These are phyloP conservation scores for Columba livia DNA, from an alignment of 2,113 vertebrate genomes.

Conservation along the genomic window DNA sequence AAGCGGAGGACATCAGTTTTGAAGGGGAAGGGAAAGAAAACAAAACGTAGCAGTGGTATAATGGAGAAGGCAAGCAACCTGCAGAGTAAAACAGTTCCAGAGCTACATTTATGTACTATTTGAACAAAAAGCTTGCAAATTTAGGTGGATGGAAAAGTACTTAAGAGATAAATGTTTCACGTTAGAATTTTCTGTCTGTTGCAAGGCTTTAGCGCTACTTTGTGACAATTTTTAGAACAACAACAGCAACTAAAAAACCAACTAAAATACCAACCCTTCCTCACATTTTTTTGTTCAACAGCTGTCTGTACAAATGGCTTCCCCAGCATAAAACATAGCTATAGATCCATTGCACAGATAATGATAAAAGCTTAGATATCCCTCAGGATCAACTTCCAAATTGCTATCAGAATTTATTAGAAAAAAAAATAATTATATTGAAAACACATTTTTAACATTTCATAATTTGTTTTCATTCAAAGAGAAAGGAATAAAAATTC, in stretches of 20 bases:
- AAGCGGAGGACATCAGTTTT: neutral
- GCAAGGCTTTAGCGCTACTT: neutral
- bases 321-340: neutral
- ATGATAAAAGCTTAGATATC: neutral
- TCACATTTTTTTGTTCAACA: neutral
- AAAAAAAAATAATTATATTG: neutral
- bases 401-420: neutral
- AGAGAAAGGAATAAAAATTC: neutral
- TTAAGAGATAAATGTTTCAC: neutral
- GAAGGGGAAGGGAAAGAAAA: neutral
- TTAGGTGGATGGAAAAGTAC: neutral
- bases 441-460: neutral
- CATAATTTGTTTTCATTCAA: neutral
- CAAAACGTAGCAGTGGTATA: neutral
- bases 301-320: neutral
- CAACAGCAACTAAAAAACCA: neutral
- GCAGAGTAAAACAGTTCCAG: neutral
- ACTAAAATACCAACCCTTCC: neutral
- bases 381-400: neutral
- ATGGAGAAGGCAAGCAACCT: neutral
- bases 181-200: neutral
- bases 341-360: neutral
- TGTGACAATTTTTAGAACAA: neutral
- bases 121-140: neutral
- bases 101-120: neutral